Evolutionary conservation across 1,140 invertebrate genomes (phyloP).

Genomic region (Bemisia tabaci): DNA sequence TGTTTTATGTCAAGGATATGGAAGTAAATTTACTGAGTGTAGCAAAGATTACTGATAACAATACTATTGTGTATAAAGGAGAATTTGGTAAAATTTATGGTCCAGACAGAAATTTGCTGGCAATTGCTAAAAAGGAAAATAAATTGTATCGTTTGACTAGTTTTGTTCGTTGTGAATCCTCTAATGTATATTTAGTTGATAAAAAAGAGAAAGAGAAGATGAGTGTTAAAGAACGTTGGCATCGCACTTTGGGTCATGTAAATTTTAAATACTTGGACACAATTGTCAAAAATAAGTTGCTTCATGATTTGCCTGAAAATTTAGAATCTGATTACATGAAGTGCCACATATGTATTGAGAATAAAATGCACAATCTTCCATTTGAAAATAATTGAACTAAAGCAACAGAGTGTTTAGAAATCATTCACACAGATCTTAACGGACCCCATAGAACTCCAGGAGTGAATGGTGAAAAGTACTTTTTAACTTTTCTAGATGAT

Average conservation of each 20-base stretch:
- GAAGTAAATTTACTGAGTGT: slow-evolving; percentile 5
- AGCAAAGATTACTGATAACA: neutral
- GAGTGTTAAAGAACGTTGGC: slow-evolving; percentile 20
- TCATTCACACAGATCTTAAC: neutral
- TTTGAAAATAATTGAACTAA: neutral
- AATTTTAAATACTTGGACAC: slow-evolving; percentile 5
- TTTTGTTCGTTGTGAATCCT: neutral
- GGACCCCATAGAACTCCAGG: neutral
- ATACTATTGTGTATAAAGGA: neutral
- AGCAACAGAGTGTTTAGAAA: neutral
- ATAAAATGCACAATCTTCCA: neutral
- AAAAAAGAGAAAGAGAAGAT: neutral
- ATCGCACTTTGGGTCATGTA: neutral
- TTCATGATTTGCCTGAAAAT: neutral
- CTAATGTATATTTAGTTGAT: neutral
- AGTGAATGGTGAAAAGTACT: neutral
- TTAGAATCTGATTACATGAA: neutral
- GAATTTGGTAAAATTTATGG: neutral
- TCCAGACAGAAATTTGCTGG: neutral
- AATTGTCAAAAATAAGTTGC: neutral
- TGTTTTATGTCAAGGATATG: neutral
- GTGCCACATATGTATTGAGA: neutral
- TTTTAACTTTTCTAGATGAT: neutral
- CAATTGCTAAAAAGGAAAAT: neutral
- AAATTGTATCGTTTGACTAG: neutral